Evolutionary conservation across 2,888 invertebrate genomes (phyloP).

Genomic region (Parelbella ahira): DNA sequence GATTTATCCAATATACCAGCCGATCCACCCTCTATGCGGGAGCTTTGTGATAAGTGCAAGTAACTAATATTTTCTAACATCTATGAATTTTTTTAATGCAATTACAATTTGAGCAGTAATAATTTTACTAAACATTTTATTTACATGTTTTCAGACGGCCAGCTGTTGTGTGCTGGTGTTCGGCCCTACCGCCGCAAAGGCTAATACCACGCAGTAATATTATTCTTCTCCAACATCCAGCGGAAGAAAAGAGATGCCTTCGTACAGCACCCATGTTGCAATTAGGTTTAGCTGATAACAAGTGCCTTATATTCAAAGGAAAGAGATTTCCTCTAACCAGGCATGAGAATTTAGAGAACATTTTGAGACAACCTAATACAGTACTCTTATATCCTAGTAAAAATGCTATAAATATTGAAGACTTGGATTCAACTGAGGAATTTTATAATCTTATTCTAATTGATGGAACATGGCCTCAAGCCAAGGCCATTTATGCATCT

Average conservation of each 20-base stretch:
- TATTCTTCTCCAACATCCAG: conserved; percentile 94
- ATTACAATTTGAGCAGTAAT: no score
- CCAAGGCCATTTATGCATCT: conserved; percentile 93
- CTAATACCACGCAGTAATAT: conserved; percentile 85
- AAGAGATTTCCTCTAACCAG: conserved; percentile 89
- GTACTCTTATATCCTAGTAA: conserved; percentile 90
- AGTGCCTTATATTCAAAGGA: conserved; percentile 89
- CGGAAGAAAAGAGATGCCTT: conserved; percentile 93
- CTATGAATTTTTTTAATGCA: no score
- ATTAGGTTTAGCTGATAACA: conserved; percentile 85
- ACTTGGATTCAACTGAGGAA: conserved; percentile 58
- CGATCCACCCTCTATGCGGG: conserved; percentile 87
- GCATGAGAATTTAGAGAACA: conserved; percentile 83
- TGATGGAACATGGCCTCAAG: conserved; percentile 98
- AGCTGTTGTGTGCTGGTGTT: conserved; percentile 93
- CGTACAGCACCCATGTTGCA: conserved; percentile 94
- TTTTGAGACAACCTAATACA: conserved; percentile 84
- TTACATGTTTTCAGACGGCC: conserved; percentile 84
- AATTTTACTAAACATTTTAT: no score
- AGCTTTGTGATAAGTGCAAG: conserved; percentile 87
- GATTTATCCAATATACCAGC: conserved; percentile 87
- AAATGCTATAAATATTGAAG: conserved; percentile 84
- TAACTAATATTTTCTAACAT: conserved; percentile 53
- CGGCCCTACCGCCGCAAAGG: conserved; percentile 86
- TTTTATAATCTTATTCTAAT: conserved; percentile 90